phyloP scores from a whole-genome alignment of 2,888 invertebrate genomes.

The Zonitis immaculata region DNA sequence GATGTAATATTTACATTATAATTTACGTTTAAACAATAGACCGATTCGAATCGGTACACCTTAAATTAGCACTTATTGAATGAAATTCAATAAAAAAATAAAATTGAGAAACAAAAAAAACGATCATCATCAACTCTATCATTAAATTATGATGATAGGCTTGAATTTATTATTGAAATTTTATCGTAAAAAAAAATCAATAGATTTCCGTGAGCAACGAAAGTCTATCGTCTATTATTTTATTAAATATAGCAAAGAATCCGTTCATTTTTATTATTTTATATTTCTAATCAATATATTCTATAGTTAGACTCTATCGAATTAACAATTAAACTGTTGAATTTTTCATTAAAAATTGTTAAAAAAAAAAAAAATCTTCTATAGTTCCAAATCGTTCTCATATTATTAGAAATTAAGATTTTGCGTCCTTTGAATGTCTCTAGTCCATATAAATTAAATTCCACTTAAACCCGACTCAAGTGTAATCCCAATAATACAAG shows the following conservation, averaged over 20 bases:
- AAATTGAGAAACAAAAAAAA: background rate
- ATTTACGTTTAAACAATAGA: conserved; percentile 10
- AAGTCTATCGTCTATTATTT: background rate
- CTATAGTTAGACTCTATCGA: too few relatives aligned
- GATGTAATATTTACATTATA: conserved; percentile 9
- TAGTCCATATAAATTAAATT: too few relatives aligned
- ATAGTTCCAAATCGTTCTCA: too few relatives aligned
- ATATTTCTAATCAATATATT: too few relatives aligned
- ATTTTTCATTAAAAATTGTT: too few relatives aligned
- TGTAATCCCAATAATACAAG: too few relatives aligned
- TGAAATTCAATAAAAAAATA: background rate
- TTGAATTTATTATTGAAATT: background rate
- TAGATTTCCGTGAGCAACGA: background rate
- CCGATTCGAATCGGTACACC: background rate
- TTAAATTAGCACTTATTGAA: conserved; percentile 9
- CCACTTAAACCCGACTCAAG: too few relatives aligned
- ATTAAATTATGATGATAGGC: background rate
- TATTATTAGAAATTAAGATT: too few relatives aligned
- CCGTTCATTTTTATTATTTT: background rate
- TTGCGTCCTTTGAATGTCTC: too few relatives aligned
- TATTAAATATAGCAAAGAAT: background rate
- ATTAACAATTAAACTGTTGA: too few relatives aligned
- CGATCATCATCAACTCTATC: background rate
- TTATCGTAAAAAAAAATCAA: background rate
- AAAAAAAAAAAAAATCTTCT: too few relatives aligned